Conservation (phyloP, 1,140 invertebrate species). For the Calliphora vicina region DNA sequence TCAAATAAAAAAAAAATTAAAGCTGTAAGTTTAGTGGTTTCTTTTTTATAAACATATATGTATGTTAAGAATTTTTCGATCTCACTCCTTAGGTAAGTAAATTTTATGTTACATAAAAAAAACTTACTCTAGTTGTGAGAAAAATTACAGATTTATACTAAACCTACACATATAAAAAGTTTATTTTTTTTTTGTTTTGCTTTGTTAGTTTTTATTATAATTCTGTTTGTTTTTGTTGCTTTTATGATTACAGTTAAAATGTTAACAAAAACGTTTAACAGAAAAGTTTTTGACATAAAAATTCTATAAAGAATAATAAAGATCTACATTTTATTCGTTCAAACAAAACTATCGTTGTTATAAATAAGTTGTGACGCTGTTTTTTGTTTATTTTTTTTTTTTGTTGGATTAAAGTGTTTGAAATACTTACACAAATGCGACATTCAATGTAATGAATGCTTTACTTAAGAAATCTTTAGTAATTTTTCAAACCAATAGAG, state of each 20-base stretch:
- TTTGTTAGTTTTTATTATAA: no score
- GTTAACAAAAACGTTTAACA: conserved; percentile 17
- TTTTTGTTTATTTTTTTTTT: background rate
- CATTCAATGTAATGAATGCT: background rate
- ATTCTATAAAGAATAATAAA: background rate
- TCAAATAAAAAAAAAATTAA: no score
- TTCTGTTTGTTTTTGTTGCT: background rate
- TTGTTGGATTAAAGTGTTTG: background rate
- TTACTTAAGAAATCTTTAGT: background rate
- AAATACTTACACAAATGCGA: background rate
- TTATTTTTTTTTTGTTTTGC: no score
- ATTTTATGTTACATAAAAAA: no score
- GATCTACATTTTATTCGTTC: background rate
- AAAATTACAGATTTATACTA: no score
- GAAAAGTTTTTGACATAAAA: conserved; percentile 15
- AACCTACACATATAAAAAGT: no score
- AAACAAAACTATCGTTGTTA: background rate
- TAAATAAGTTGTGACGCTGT: no score
- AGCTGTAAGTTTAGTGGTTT: no score
- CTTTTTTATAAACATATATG: no score
- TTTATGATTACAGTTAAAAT: conserved; percentile 7
- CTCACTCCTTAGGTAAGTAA: no score
- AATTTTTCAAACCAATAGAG: background rate
- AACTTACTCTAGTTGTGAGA: no score
- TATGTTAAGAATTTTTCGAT: no score